Base-by-base conservation (phyloP, 2,888 invertebrate genomes). In the Drosophila paracracens region DNA sequence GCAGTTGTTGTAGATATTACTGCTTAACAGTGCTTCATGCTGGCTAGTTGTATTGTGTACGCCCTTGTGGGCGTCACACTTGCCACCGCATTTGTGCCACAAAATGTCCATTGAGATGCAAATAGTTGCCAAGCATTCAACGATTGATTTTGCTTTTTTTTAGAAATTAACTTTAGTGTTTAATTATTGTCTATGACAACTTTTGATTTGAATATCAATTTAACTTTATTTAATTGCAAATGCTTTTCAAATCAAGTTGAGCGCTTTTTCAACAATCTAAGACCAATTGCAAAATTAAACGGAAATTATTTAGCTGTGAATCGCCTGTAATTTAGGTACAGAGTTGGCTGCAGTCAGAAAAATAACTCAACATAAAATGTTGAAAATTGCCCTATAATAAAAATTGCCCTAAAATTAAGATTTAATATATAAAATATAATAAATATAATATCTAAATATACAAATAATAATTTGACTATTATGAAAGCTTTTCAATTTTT, bases 1-100 rank as follows among this genome's bases (percentile, higher is more conserved):
- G 68, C 46, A 51, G 57, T 57, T 57, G 58, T 33, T 33, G 31
- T 21, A n/a, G 36, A 27, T 40, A 61, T 33, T 54, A 56, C 21
- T 61, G 35, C 46, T 53, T 27, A 4, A n/a, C 59, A 50, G 16
- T n/a, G 13, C 43, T 21, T 18, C 43, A 13, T 13, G 11, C 2
- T 18, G 11, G 18, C 18, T 10, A 53, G 27, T 8, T 25, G n/a
- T 18, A 31, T 6, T 16, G 8, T 40, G 21, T 4, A 27, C n/a
- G 48, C 33, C 16, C 21, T 21, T 56, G 50, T 54, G 54, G 63
- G 63, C 50, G 50, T 60, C 36, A 5, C 59, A 64, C 18, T 46
- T 52, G 64, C 27, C 21, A 43, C n/a, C 29, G n/a, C 6, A 31
- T 7, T 36, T 63, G 27, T 21, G 35, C 36, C 27, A 25, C 27